A percentile compares a stretch with the other conserved stretches of the same genome.
Conservation (phyloP, 1,140 invertebrate species). For the Drosophila equinoxialis region DNA sequence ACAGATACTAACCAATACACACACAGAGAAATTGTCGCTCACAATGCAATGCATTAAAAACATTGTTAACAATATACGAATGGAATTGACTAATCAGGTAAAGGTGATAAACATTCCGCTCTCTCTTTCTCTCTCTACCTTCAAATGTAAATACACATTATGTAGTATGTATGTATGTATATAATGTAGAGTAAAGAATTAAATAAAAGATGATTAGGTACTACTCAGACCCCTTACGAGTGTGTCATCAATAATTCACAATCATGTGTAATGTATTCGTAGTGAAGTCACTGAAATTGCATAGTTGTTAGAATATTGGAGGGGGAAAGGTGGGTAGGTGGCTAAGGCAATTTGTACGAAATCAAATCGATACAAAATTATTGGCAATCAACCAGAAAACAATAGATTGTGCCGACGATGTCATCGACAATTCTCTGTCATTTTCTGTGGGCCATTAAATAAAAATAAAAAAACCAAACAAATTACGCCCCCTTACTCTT, state of each 20-base stretch:
- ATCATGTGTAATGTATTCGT: not conserved
- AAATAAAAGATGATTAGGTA: not conserved
- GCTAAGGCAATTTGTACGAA: constrained; percentile 16
- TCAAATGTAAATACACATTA: not conserved
- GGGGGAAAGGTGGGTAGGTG: not conserved
- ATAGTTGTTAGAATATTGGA: not conserved
- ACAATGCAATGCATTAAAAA: too few relatives aligned
- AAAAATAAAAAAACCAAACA: too few relatives aligned
- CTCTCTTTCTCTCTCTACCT: not conserved
- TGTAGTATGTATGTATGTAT: not conserved
- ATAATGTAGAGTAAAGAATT: not conserved
- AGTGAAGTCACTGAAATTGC: not conserved
- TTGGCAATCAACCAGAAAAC: constrained; percentile 67
- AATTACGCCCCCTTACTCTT: too few relatives aligned
- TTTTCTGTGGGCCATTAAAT: too few relatives aligned
- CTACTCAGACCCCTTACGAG: not conserved
- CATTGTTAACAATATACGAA: constrained; percentile 1
- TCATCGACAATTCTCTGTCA: constrained; percentile 20
- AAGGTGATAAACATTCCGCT: not conserved
- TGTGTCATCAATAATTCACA: constrained; percentile 1
- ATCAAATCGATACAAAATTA: constrained; percentile 68
- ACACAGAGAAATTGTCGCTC: not conserved
- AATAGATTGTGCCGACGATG: constrained; percentile 26
- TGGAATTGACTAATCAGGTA: constrained; percentile 13
- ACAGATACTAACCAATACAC: constrained; percentile 8